Base-by-base conservation (phyloP, 1,140 invertebrate genomes). In the Oedothorax gibbosus region DNA sequence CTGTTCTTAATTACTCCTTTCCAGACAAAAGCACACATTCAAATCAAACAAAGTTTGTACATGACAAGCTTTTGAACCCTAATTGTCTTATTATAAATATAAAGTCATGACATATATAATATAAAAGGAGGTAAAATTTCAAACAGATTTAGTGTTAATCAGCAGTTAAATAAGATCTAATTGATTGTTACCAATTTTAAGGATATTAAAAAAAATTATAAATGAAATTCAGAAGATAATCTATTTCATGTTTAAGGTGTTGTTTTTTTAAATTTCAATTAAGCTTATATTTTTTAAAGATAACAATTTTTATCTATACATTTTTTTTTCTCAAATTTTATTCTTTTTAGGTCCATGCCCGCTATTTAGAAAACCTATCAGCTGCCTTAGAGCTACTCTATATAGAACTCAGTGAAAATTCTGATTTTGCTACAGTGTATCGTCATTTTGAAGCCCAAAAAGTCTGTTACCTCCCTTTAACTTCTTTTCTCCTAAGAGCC, bases 401-500 rank as follows among this genome's bases (percentile, higher is more conserved):
- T 88, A 91, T 92, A 35, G 92, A 93, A 35, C 94, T 94, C 87
- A 92, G 93, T 86, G 92, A 92, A 10, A 95, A 94, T 78, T 91
- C 92, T 82, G 91, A 92, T 18, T 96, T 97, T 90, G 94, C 96
- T 86, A 93, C 94, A 87, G 88, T 95, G 6, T 96, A 95, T 88
- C 91, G 94, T 51, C 95, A 96, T 56, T 96, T 97, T 90, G 96
- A 98, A 89, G 92, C 93, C 50, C 94, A 96, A 88, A 95, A 95
- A 90, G 92, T 96, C 57, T 96, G 95, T 88, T 96, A 96, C 89
- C 91, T 98, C 78, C 97, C 97, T 68, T 91, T 98, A 54, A 95
- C 95, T 15, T 93, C 94, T 21, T 95, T 98, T 88, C 91, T 98
- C 20, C 90, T 98, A 71, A 96, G 97, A 88, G 97, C 97, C 54